Conservation (phyloP, 2,888 invertebrate genomes). For the Xestia sexstrigata region DNA sequence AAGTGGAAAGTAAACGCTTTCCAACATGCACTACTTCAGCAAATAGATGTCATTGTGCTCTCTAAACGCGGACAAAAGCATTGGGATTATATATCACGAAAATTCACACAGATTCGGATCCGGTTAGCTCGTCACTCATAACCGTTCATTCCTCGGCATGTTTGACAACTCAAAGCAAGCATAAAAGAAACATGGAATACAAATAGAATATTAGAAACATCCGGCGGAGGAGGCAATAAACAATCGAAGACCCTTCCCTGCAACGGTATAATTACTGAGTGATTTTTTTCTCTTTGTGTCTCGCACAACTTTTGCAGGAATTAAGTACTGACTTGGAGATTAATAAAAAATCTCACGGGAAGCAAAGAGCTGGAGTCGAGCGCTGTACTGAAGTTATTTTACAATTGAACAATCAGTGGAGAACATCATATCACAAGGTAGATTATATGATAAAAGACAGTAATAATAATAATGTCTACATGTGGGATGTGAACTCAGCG, state of each 20-base stretch:
- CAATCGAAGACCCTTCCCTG: slow-evolving; percentile 83
- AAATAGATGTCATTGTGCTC: slow-evolving; percentile 65
- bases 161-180: slow-evolving; percentile 60
- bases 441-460: not conserved
- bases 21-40: slow-evolving; percentile 72
- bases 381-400: slow-evolving; percentile 27
- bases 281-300: slow-evolving; percentile 74
- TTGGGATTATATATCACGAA: slow-evolving; percentile 50
- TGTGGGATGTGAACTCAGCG: not conserved
- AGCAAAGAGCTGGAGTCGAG: slow-evolving; percentile 66
- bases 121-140: slow-evolving; percentile 45
- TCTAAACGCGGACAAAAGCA: slow-evolving; percentile 53
- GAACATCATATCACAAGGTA: not conserved
- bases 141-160: slow-evolving; percentile 51
- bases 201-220: slow-evolving; percentile 78
- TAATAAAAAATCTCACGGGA: slow-evolving; percentile 72
- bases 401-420: slow-evolving; percentile 28
- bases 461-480: not conserved
- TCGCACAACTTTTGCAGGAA: slow-evolving; percentile 70
- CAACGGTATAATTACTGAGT: slow-evolving; percentile 81
- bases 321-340: slow-evolving; percentile 73
- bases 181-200: slow-evolving; percentile 67
- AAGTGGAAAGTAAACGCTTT: slow-evolving; percentile 81
- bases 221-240: slow-evolving; percentile 85
- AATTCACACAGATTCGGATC: slow-evolving; percentile 26